A percentile compares a stretch with the other conserved stretches of the same genome.
These are phyloP conservation scores for Alitta virens DNA, from an alignment of 2,888 invertebrate genomes.

Conservation along the genomic window DNA sequence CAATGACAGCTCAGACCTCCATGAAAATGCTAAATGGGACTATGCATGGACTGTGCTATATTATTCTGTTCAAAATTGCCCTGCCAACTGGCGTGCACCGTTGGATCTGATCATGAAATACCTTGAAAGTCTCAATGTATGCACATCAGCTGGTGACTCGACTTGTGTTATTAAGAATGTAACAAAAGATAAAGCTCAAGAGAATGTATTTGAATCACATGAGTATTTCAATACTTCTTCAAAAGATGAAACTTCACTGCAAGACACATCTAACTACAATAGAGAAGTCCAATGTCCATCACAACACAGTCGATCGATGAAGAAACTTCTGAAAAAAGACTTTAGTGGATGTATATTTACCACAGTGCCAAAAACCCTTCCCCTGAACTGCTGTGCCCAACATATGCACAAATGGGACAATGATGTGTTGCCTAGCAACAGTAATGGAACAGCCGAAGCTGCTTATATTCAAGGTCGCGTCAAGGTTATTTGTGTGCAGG, in stretches of 20 bases:
- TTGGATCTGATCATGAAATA: slow-evolving; percentile 29
- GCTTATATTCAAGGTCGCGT: slow-evolving; percentile 38
- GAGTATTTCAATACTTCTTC: no score
- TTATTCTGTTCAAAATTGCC: slow-evolving; percentile 42
- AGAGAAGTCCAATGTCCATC: background rate
- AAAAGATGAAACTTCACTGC: background rate
- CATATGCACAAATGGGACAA: slow-evolving; percentile 40
- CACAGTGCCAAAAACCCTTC: slow-evolving; percentile 36
- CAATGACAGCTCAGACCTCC: no score
- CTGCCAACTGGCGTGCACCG: slow-evolving; percentile 39
- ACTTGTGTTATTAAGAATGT: no score
- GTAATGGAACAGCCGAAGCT: slow-evolving; percentile 15
- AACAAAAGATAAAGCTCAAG: no score
- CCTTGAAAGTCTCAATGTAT: no score
- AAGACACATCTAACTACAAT: background rate
- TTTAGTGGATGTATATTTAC: slow-evolving; percentile 9
- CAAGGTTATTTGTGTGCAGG: slow-evolving; percentile 44
- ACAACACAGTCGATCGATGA: background rate
- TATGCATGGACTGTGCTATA: slow-evolving; percentile 47
- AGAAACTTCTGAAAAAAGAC: slow-evolving; percentile 5
- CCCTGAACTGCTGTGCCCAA: slow-evolving; percentile 42
- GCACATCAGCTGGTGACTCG: no score
- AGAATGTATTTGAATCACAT: no score
- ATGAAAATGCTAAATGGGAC: no score
- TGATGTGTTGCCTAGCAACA: slow-evolving; percentile 17